Base-by-base conservation (phyloP, 2,113 vertebrate species). In the Entelurus aequoreus region DNA sequence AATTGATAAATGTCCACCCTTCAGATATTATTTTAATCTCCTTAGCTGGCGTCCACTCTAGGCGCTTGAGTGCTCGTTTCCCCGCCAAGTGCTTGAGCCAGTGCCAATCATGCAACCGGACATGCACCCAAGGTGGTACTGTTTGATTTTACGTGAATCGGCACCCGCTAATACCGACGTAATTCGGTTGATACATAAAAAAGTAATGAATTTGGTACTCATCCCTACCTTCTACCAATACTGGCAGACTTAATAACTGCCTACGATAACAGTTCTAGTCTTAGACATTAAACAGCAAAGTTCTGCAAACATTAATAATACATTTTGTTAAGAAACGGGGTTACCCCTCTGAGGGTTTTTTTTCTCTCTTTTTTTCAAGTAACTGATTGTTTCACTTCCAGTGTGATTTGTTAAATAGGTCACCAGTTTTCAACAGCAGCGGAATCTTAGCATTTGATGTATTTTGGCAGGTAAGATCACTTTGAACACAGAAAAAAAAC, bases 291-390 rank as follows among this genome's bases (percentile, higher is more conserved):
- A 57, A 57, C 11, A 21, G 44, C n/a, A 57, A 57, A 44, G 55
- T 46, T 57, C 55, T 21, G 55, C 55, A 57, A 57, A 44, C 40
- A 57, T 57, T 57, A 44, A 44, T 44, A 57, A 44, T 57, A 50
- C 16, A 59, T 58, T 10, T 15, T 59, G 48, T 59, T 10, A 7
- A 19, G 6, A 48, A 63, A 64, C 50, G 36, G 28, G 61, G 63
- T 56, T 42, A 42, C 8, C 47, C 47, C 19, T 28, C 37, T 37
- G 48, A 60, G 28, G 56, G 42, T 12, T 46, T 46, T 46, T 11
- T 44, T 44, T 28, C 9, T 44, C 9, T 44, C 8, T 44, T 44
- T 44, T 10, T 9, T 42, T 42, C 42, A 12, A 57, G 37, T 38
- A 38, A 40, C 54, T 11, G 16, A 46, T 19, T 44, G 19, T 57